Evolutionary conservation across 2,888 invertebrate species (phyloP).

Genomic region (Monochamus alternatus): DNA sequence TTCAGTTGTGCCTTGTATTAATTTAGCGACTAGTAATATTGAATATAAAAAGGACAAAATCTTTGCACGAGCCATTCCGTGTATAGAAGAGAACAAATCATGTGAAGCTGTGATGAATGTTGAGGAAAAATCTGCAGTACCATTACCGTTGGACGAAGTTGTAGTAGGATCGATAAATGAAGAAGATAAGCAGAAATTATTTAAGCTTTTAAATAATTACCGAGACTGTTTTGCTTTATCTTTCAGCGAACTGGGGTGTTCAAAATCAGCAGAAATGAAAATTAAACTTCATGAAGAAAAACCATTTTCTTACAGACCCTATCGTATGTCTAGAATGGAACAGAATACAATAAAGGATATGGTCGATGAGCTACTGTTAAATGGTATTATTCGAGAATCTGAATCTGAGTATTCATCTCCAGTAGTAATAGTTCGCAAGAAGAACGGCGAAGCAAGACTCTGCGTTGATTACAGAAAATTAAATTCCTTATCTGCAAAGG

Average conservation of each 20-base stretch:
- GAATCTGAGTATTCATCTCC: conserved; percentile 34
- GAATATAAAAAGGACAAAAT: conserved; percentile 27
- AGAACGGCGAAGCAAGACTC: conserved; percentile 25
- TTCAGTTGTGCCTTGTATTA: conserved; percentile 41
- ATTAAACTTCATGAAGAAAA: conserved; percentile 5
- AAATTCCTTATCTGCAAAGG: conserved; percentile 5
- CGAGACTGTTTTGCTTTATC: not conserved
- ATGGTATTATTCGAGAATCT: conserved; percentile 36
- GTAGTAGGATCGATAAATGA: conserved; percentile 45
- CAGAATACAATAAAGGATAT: conserved; percentile 29
- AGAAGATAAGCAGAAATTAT: conserved; percentile 49
- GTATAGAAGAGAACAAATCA: conserved; percentile 29
- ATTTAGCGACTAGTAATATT: conserved; percentile 39
- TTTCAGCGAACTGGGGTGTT: not conserved
- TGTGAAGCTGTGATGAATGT: conserved; percentile 5
- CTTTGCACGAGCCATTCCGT: conserved; percentile 43
- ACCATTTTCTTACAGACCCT: conserved; percentile 52
- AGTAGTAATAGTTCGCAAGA: not conserved
- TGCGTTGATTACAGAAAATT: conserved; percentile 23
- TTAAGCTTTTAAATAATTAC: not conserved
- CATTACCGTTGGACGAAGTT: conserved; percentile 41
- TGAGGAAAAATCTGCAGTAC: not conserved
- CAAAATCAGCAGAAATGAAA: not conserved
- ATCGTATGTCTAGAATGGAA: conserved; percentile 49
- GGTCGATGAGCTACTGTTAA: conserved; percentile 36